Evolutionary conservation across 2,797 vertebrate species (phyloP).

Genomic region (Lagodon rhomboides): DNA sequence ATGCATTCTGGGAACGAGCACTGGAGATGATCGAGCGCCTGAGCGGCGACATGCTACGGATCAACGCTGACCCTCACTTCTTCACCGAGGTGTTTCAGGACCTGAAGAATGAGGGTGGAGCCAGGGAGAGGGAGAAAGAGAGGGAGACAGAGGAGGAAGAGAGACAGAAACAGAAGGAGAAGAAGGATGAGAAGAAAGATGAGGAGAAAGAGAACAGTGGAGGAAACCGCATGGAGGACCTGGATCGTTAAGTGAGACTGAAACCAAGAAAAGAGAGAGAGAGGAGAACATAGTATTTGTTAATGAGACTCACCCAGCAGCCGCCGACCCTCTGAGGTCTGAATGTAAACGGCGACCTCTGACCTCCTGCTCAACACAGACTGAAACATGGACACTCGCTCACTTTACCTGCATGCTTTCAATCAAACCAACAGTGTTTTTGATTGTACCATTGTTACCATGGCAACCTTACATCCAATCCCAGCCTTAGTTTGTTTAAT

Average conservation of each 20-base stretch:
- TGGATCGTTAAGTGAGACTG: conserved; percentile 35
- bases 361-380: conserved; percentile 10
- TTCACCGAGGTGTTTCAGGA: conserved; percentile 97
- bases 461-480: conserved; percentile 11
- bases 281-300: conserved; percentile 9
- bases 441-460: conserved; percentile 33
- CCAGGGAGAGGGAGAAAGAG: conserved; percentile 32
- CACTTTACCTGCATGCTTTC: conserved; percentile 54
- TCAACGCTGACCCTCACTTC: conserved; percentile 94
- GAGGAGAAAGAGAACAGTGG: conserved; percentile 58
- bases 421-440: conserved; percentile 28
- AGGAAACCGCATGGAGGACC: conserved; percentile 3
- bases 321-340: not conserved
- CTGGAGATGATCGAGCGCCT: conserved; percentile 91
- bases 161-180: conserved; percentile 43
- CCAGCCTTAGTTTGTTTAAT: conserved; percentile 28
- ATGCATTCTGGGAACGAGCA: conserved; percentile 93
- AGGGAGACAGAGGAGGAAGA: conserved; percentile 58
- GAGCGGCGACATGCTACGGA: conserved; percentile 92
- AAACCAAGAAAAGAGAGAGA: conserved; percentile 28
- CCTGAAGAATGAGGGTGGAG: conserved; percentile 92
- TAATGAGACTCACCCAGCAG: conserved; percentile 23
- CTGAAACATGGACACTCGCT: conserved; percentile 11
- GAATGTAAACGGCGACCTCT: conserved; percentile 41
- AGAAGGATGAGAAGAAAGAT: conserved; percentile 67